Base-by-base conservation (phyloP, 2,113 vertebrate genomes). In the Lophochroa leadbeateri region DNA sequence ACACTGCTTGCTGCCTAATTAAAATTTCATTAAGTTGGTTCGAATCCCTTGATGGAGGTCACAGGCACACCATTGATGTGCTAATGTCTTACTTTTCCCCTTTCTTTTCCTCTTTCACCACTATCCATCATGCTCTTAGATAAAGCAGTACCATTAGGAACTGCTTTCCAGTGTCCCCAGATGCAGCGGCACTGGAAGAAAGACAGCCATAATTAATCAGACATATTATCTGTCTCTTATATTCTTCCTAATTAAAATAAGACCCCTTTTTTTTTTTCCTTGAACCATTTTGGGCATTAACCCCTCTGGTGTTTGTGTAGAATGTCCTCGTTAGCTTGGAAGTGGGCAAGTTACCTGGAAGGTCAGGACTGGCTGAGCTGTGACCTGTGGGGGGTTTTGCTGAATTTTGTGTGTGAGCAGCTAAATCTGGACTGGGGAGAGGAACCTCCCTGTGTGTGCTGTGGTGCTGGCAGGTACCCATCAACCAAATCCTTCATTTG, bases 1-100 rank as follows among this genome's bases (percentile, higher is more conserved):
- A 83, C 97, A 94, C 97, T 75, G 97, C 97, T 95, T 94, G 92
- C 97, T 94, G 96, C 94, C 97, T 98, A 97, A 98, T 98, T 98
- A 98, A 96, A 98, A 98, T 98, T 98, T 98, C 97, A 98, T 98
- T 98, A 98, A 97, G 95, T 94, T 94, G 94, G 94, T 97, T 98
- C 85, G 23, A 21, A 89, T 97, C 97, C 96, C 95, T 82, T 94
- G 97, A 90, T 96, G 96, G 97, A 93, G 94, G 96, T 96, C 95
- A 94, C 79, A 94, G 95, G 76, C 90, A 74, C 82, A 90, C 97
- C 96, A 94, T 96, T 98, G 97, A 98, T 97, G 97, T 98, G 97
- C 97, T 97, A 97, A 96, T 98, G 93, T 93, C 96, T 98, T 95
- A 86, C 94, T 95, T 97, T 94, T 57, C 2, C 5, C 79, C 82